Conservation (phyloP, 2,113 vertebrate genomes). For the Oreochromis spilurus region DNA sequence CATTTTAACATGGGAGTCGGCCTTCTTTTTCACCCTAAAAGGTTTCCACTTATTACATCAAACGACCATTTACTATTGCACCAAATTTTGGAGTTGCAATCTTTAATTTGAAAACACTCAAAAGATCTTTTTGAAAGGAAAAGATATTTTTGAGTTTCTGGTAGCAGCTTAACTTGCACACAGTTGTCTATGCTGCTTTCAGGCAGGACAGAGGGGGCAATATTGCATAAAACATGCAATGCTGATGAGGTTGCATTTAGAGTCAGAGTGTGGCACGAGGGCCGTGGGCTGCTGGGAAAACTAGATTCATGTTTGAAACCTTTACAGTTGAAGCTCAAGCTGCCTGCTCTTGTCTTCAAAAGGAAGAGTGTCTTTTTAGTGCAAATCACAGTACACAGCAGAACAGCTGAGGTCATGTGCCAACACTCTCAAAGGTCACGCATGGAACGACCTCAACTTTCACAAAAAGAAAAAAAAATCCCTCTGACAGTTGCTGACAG, state of each 20-base stretch:
- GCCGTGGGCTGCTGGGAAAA: constrained; percentile 9
- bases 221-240: constrained; percentile 60
- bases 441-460: constrained; percentile 16
- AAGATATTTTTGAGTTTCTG: constrained; percentile 9
- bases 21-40: not conserved
- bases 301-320: constrained; percentile 27
- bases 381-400: constrained; percentile 37
- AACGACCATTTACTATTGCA: not conserved
- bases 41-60: not conserved
- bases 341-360: constrained; percentile 34
- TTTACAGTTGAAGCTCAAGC: constrained; percentile 27
- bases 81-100: constrained; percentile 3
- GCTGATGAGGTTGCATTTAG: constrained; percentile 50
- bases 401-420: constrained; percentile 3
- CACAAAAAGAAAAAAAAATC: not conserved
- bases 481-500: not conserved
- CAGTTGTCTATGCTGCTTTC: constrained; percentile 39
- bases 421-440: constrained; percentile 8
- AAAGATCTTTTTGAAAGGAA: constrained; percentile 31
- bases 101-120: constrained; percentile 17
- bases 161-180: constrained; percentile 46
- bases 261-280: constrained; percentile 20
- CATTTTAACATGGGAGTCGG: not conserved
- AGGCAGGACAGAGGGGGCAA: constrained; percentile 40
- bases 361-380: constrained; percentile 44